These are phyloP conservation scores for Camponotus vicinus DNA, from an alignment of 1,140 invertebrate genomes.

Conservation along the genomic window DNA sequence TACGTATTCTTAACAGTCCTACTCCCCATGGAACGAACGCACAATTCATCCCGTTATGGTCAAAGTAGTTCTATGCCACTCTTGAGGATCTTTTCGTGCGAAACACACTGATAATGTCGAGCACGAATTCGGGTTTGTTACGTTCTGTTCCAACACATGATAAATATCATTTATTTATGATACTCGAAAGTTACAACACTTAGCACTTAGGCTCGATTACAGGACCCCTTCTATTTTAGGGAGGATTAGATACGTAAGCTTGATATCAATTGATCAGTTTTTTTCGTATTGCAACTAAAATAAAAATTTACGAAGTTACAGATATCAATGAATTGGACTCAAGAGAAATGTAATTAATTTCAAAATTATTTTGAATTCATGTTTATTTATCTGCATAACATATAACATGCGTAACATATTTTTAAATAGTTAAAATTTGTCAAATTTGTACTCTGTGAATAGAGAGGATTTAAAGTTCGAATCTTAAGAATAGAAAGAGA, in stretches of 20 bases:
- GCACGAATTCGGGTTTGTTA: background rate
- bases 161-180: slow-evolving; percentile 20
- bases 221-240: background rate
- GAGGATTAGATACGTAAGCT: background rate
- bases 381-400: background rate
- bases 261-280: too few relatives aligned
- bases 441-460: background rate
- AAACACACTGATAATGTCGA: background rate
- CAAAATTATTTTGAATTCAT: background rate
- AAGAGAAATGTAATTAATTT: background rate
- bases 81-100: slow-evolving; percentile 5
- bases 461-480: background rate
- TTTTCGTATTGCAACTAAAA: background rate
- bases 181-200: slow-evolving; percentile 3
- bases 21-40: slow-evolving; percentile 10
- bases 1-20: slow-evolving; percentile 6
- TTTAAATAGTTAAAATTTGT: background rate
- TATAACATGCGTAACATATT: too few relatives aligned
- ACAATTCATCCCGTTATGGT: slow-evolving; percentile 14
- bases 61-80: background rate
- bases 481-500: background rate
- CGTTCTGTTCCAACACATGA: background rate
- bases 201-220: background rate
- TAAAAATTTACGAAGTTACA: background rate
- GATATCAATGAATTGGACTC: background rate